Percentiles rank a stretch among this genome's conserved stretches.
Evolutionary conservation across 2,113 vertebrate genomes (phyloP).

Genomic region (Chlorocebus sabaeus): DNA sequence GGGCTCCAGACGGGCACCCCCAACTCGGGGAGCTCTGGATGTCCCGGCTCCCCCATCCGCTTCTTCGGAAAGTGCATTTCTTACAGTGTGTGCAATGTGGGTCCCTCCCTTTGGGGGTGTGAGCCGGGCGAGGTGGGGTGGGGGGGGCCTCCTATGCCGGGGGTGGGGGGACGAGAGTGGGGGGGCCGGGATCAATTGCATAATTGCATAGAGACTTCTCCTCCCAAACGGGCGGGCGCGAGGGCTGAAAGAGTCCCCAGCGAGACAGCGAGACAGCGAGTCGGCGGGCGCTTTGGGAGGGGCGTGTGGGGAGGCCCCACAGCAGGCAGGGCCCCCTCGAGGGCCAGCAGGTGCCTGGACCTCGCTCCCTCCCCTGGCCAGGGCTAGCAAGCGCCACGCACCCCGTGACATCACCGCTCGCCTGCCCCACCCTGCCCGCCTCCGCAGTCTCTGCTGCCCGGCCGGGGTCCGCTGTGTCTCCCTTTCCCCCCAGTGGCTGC

Average conservation of each 20-base stretch:
- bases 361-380: background rate
- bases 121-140: background rate
- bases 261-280: background rate
- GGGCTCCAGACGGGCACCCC: background rate
- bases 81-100: conserved; percentile 80
- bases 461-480: background rate
- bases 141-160: background rate
- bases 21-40: background rate
- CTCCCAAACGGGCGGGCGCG: background rate
- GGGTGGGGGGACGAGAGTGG: background rate
- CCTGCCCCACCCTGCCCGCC: background rate
- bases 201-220: conserved; percentile 76
- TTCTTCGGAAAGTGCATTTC: conserved; percentile 76
- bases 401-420: background rate
- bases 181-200: conserved; percentile 62
- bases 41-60: background rate
- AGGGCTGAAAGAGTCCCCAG: background rate
- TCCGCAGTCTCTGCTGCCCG: background rate
- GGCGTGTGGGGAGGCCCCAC: background rate
- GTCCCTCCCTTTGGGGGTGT: background rate
- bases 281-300: background rate
- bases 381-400: background rate
- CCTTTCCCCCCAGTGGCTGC: background rate
- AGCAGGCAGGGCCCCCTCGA: background rate
- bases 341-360: background rate